Evolutionary conservation across 2,888 invertebrate genomes (phyloP), one percentile per base, ranked within the genome.

Genomic region (Baccha elongata): DNA sequence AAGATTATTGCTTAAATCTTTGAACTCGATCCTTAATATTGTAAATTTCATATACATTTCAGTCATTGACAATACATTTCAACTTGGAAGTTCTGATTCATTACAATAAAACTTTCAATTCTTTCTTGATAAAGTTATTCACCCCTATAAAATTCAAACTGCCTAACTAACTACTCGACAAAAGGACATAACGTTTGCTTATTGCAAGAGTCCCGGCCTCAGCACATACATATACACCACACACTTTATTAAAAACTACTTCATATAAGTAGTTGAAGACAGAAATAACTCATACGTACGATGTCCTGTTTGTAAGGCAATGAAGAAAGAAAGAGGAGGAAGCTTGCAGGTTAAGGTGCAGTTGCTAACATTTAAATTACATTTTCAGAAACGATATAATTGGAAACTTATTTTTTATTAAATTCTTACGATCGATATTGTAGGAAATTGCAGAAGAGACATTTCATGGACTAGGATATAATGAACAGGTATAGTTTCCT

Each of bases 371-470:
- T 68, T 68, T 68, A 50, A 80, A 80, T 74, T 74, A 32, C 64
- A 64, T 80, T 80, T 50, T 32, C 23, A 42, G 55, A 40, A 80
- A 80, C 74, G 62, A 68, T 55, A 58, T 80, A 80, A 80, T 75
- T 80, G 62, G 64, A 80, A 75, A 80, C 42, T 68, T 75, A 75
- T 60, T 79, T 79, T 73, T 52, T 58, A 62, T 65, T 46, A 50
- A 26, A 44, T 29, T 26, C 13, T 60, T 37, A 53, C 53, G 73
- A 67, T 73, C 73, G 73, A 73, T 79, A 73, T 79, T 46, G 40
- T 60, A 53, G 79, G 60, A 75, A 68, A 75, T 68, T 75, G 68
- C 75, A 75, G n/a, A n/a, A n/a, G n/a, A n/a, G n/a, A n/a, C n/a
- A n/a, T n/a, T n/a, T n/a, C n/a, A n/a, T n/a, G n/a, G n/a, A n/a